Conservation (phyloP, 2,113 vertebrate species). For the Aptenodytes patagonicus region DNA sequence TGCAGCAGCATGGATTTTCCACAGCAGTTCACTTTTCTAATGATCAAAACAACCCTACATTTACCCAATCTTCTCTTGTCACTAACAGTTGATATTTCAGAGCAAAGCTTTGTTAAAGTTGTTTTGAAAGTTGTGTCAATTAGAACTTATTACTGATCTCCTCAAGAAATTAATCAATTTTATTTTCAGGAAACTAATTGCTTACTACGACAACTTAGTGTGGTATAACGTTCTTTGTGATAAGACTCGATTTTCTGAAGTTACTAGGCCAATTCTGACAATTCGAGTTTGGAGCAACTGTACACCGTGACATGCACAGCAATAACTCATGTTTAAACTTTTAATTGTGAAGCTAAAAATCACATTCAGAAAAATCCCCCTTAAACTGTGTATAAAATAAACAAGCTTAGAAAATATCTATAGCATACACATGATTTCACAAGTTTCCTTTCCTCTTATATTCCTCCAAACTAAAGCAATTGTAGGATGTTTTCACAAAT, state of each 20-base stretch:
- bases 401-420: background rate
- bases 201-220: background rate
- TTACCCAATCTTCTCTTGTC: background rate
- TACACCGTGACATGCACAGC: background rate
- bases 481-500: background rate
- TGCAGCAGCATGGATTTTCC: background rate
- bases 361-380: background rate
- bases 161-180: background rate
- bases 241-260: background rate
- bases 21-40: background rate
- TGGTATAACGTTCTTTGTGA: background rate
- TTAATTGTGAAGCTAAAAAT: background rate
- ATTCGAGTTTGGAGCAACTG: background rate
- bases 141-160: background rate
- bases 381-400: background rate
- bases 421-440: background rate
- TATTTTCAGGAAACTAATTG: background rate
- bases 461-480: background rate
- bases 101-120: background rate
- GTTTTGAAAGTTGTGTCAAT: background rate
- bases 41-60: background rate
- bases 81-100: background rate
- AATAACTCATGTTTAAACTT: background rate
- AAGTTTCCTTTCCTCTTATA: background rate
- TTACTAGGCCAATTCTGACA: background rate